Base-by-base conservation (phyloP, 2,113 vertebrate genomes). In the Ceyx cyanopectus region DNA sequence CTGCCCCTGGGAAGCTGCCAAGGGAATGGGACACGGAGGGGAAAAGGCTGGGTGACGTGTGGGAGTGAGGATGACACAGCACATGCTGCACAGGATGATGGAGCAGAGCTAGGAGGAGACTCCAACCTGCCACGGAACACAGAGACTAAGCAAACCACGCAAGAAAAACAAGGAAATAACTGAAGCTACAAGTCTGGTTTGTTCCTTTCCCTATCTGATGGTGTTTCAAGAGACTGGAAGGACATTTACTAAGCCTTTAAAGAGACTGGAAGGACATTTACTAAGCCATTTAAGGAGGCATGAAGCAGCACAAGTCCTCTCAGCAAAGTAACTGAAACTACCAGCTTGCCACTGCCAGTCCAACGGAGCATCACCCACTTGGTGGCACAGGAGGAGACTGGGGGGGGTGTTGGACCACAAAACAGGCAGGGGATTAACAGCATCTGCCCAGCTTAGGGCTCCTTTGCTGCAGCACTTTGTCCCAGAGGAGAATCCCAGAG, bases 351-450 rank as follows among this genome's bases (percentile, higher is more conserved):
- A 0, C 62, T 22, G 29, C 50, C 58, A 9, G 29, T 3, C 27
- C 45, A 32, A 15, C 1, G 14, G 9, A 57, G 79, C 61, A 43
- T 5, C 24, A 5, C 2, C 4, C 0, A 0, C 20, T 27, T 14
- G 7, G 43, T 13, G 57, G 14, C 23, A 34, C 68, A 65, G 45
- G 14, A 78, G 37, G 37, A 10, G 24, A 29, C 15, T 4, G 6
- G 9, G 50, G 7, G 13, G 20, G 5, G 4, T 45, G 46, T 43
- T 20, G 24, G 37, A 5, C 66, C 16, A 12, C 6, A 11, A 53
- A 26, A 1, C 2, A 15, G 50, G 50, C 50, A 53, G 6, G 17
- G 7, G 41, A 66, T 11, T 14, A 32, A 57, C 41, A 41, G 22
- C 1, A 8, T 12, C 37, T 37, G 37, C 37, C 37, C 10, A 37